Evolutionary conservation across 2,888 invertebrate genomes (phyloP).

Genomic region (Allophyes oxyacanthae): DNA sequence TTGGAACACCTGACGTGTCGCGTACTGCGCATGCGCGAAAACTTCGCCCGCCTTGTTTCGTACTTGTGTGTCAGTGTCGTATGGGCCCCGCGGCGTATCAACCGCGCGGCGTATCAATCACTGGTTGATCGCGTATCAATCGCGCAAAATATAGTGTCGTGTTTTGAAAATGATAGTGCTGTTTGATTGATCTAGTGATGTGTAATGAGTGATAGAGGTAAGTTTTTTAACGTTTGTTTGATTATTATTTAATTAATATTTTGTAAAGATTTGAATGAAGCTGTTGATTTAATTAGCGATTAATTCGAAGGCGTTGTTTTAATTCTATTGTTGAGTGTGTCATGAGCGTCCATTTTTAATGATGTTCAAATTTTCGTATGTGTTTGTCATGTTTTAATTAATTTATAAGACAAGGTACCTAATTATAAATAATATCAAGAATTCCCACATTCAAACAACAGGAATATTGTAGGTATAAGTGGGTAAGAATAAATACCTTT

Average conservation of each 20-base stretch:
- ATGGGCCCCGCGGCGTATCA: slow-evolving; percentile 58
- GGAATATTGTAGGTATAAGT: too few relatives aligned
- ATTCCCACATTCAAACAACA: too few relatives aligned
- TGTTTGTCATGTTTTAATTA: slow-evolving; percentile 16
- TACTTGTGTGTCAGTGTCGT: slow-evolving; percentile 70
- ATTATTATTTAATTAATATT: not conserved
- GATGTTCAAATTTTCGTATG: slow-evolving; percentile 10
- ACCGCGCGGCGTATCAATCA: slow-evolving; percentile 47
- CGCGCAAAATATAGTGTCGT: slow-evolving; percentile 51
- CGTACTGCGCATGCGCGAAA: slow-evolving; percentile 73
- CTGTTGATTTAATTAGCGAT: slow-evolving; percentile 4
- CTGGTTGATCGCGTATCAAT: slow-evolving; percentile 42
- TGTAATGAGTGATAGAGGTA: slow-evolving; percentile 44
- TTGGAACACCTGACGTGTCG: slow-evolving; percentile 62
- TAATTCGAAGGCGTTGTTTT: slow-evolving; percentile 19
- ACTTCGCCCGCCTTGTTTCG: slow-evolving; percentile 70
- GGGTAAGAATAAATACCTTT: too few relatives aligned
- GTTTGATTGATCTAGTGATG: slow-evolving; percentile 46
- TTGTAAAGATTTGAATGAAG: not conserved
- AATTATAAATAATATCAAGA: slow-evolving; percentile 14
- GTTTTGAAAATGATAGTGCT: slow-evolving; percentile 36
- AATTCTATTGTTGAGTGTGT: slow-evolving; percentile 22
- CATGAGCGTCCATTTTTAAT: slow-evolving; percentile 21
- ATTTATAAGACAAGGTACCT: slow-evolving; percentile 18
- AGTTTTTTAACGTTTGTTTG: slow-evolving; percentile 9